Conservation (phyloP, 2,113 vertebrate genomes). For the Carassius gibelio region DNA sequence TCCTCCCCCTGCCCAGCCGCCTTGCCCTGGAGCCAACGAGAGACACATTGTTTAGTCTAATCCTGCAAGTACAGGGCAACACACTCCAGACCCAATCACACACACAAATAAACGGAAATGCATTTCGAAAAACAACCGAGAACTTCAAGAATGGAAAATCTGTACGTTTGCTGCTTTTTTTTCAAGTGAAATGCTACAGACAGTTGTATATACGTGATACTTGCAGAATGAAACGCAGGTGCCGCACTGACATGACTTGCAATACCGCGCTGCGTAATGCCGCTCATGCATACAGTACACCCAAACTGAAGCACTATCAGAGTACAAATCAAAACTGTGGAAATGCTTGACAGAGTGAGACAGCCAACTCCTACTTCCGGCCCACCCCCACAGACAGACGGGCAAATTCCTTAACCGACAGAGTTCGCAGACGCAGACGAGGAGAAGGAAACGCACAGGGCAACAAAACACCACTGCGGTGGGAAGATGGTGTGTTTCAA, state of each 20-base stretch:
- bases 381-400: slow-evolving; percentile 44
- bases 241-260: background rate
- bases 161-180: background rate
- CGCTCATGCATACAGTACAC: slow-evolving; percentile 7
- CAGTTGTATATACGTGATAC: background rate
- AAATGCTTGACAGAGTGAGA: slow-evolving; percentile 45
- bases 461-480: slow-evolving; percentile 16
- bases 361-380: slow-evolving; percentile 49
- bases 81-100: slow-evolving; percentile 45
- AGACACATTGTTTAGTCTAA: slow-evolving; percentile 66
- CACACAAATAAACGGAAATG: slow-evolving; percentile 16
- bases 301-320: slow-evolving; percentile 25
- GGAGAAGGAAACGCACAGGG: background rate
- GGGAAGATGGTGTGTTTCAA: background rate
- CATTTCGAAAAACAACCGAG: background rate
- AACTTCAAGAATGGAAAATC: background rate
- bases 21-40: slow-evolving; percentile 55
- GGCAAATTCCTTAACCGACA: slow-evolving; percentile 49
- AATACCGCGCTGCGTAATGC: background rate
- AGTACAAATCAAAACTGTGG: slow-evolving; percentile 44
- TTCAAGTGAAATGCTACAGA: background rate
- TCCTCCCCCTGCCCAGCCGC: background rate
- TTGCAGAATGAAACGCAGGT: background rate
- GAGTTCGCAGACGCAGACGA: slow-evolving; percentile 37
- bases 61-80: slow-evolving; percentile 54